These are phyloP conservation scores for Onychostruthus taczanowskii DNA, from an alignment of 2,113 vertebrate genomes.

Conservation along the genomic window DNA sequence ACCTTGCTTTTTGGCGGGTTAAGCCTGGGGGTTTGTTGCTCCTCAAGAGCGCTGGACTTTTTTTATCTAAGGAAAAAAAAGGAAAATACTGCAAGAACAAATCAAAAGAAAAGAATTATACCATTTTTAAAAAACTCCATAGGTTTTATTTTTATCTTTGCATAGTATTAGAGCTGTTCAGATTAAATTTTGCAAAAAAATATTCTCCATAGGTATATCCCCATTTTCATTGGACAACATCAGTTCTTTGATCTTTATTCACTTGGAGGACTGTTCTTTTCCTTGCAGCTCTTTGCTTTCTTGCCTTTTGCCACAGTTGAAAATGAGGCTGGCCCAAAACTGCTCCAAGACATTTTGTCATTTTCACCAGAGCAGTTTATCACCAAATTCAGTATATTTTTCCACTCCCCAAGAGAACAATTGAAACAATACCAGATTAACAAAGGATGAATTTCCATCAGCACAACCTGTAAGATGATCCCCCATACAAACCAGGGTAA, in stretches of 20 bases:
- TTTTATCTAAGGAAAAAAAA: not conserved
- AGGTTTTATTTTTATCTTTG: not conserved
- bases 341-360: not conserved
- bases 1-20: not conserved
- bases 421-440: not conserved
- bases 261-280: not conserved
- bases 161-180: not conserved
- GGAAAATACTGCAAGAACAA: not conserved
- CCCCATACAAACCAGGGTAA: rapidly evolving
- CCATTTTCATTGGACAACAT: not conserved
- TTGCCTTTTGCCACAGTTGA: not conserved
- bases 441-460: not conserved
- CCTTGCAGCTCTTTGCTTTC: not conserved
- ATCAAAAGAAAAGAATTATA: not conserved
- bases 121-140: not conserved
- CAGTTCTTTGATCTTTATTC: not conserved
- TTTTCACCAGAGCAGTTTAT: not conserved
- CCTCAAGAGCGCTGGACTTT: too few relatives aligned
- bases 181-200: not conserved
- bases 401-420: not conserved
- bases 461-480: not conserved
- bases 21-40: not conserved
- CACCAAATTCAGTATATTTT: not conserved
- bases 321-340: not conserved
- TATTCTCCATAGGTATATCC: not conserved